Conservation (phyloP, 92 coral and sea anemone species). For the Pocillopora meandrina region DNA sequence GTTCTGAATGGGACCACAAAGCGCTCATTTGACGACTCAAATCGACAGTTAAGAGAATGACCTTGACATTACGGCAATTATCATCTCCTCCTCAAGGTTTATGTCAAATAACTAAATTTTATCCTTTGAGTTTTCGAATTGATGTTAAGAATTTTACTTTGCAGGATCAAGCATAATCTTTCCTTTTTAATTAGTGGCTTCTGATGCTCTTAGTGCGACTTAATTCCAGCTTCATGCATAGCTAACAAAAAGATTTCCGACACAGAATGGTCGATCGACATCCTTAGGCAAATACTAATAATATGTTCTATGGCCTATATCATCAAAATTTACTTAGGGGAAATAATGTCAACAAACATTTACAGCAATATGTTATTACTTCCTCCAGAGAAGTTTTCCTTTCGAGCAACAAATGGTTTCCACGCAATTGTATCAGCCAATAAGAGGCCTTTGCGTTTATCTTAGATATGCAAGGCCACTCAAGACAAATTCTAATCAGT, state of each 20-base stretch:
- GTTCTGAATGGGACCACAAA: too few species aligned
- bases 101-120: too few species aligned
- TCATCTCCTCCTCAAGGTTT: too few species aligned
- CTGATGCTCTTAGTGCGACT: too few species aligned
- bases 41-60: too few species aligned
- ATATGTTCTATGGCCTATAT: neutral
- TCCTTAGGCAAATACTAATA: neutral
- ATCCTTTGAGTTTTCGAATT: too few species aligned
- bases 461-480: conserved; percentile 8
- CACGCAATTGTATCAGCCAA: neutral
- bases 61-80: too few species aligned
- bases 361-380: conserved; percentile 2
- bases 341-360: neutral
- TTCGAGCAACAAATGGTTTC: neutral
- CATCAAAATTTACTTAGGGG: neutral
- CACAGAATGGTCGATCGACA: neutral
- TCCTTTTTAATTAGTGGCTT: too few species aligned
- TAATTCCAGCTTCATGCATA: neutral
- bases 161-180: too few species aligned
- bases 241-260: neutral
- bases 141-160: too few species aligned
- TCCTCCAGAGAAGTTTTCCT: neutral
- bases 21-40: too few species aligned
- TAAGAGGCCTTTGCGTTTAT: neutral
- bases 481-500: conserved; percentile 17